These are phyloP conservation scores for Campoletis sonorensis DNA, from an alignment of 1,140 invertebrate species.

Conservation along the genomic window DNA sequence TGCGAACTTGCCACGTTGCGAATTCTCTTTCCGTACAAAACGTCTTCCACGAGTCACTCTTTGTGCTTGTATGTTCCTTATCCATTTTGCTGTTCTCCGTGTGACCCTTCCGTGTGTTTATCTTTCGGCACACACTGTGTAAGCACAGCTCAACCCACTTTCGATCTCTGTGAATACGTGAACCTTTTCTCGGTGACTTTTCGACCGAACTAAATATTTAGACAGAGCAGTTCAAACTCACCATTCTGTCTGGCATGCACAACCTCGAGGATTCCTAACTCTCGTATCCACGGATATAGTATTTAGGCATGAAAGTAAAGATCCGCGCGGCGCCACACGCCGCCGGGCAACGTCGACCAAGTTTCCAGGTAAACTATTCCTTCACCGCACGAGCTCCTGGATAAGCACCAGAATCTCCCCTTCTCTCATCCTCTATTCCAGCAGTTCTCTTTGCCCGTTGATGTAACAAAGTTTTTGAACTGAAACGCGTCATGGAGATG, in stretches of 20 bases:
- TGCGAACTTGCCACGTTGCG: background rate
- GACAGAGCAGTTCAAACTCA: background rate
- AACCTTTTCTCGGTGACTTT: background rate
- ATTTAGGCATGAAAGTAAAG: background rate
- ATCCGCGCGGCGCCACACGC: background rate
- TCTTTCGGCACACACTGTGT: background rate
- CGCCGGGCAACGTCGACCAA: constrained; percentile 6
- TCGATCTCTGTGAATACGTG: background rate
- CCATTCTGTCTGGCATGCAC: background rate
- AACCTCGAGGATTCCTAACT: background rate
- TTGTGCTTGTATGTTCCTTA: background rate
- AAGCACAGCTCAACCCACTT: background rate
- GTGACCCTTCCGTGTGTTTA: background rate
- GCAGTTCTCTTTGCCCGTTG: background rate
- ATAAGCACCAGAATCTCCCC: background rate
- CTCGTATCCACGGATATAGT: background rate
- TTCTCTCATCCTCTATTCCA: background rate
- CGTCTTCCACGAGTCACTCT: constrained; percentile 13
- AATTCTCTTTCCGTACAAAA: constrained; percentile 33
- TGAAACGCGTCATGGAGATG: background rate
- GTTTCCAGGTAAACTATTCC: constrained; percentile 16
- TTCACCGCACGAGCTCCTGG: background rate
- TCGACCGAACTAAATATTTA: background rate
- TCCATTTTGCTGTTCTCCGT: background rate
- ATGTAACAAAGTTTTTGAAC: constrained; percentile 34